Base-by-base conservation (phyloP, 2,888 invertebrate species). In the Tanytarsus gracilentus region DNA sequence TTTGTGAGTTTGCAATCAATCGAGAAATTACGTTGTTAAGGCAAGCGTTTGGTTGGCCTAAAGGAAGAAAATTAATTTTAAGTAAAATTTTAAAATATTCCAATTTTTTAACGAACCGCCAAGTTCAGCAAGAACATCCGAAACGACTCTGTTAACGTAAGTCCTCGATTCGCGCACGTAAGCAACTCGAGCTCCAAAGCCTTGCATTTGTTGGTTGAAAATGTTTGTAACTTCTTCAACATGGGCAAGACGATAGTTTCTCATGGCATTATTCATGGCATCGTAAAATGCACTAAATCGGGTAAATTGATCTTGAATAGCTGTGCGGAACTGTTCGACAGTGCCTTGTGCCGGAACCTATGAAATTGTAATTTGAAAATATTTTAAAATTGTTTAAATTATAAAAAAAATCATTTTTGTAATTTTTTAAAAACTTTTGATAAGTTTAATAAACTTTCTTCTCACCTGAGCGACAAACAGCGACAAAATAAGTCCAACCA, bases 41-140 rank as follows among this genome's bases (percentile, higher is more conserved):
- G 25, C 60, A 60, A 14, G 26, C 36, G 27, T 49, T 60, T 44
- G 44, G 44, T 30, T 16, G 5, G n/a, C 55, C 55, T n/a, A n/a
- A n/a, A n/a, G n/a, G n/a, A n/a, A n/a, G n/a, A n/a, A n/a, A n/a
- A n/a, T n/a, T n/a, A n/a, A n/a, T n/a, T n/a, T n/a, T n/a, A n/a
- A n/a, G n/a, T n/a, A n/a, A n/a, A n/a, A n/a, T n/a, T n/a, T n/a
- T n/a, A n/a, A n/a, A n/a, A n/a, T n/a, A n/a, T n/a, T n/a, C n/a
- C n/a, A n/a, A n/a, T n/a, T n/a, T n/a, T n/a, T n/a, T n/a, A n/a
- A n/a, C n/a, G n/a, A n/a, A 44, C 18, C 21, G 5, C 44, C 44
- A 4, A 50, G n/a, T 21, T 14, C 18, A 21, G 14, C 48, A n/a
- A 8, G 14, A 5, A n/a, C 16, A 8, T 44, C 44, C 23, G n/a